These are phyloP conservation scores for Calcarius lapponicus DNA, from an alignment of 2,797 vertebrate genomes.

Conservation along the genomic window DNA sequence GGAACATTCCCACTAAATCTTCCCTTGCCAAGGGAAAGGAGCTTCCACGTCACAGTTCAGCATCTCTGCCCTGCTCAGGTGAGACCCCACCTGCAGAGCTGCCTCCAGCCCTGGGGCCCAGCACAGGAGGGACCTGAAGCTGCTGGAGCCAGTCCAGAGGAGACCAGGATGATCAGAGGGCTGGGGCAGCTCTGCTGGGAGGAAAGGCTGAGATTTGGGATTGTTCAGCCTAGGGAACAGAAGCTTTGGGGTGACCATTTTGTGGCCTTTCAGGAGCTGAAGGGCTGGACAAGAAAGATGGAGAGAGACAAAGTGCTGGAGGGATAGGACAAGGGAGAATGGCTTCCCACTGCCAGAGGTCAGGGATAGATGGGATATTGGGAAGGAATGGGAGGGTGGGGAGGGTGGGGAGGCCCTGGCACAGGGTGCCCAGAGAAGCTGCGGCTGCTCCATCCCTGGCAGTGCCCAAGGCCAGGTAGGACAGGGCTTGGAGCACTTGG, in stretches of 20 bases:
- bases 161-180: not conserved
- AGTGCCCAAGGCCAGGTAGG: not conserved
- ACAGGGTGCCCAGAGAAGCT: not conserved
- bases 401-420: not conserved
- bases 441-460: not conserved
- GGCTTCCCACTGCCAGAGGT: not conserved
- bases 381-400: not conserved
- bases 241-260: not conserved
- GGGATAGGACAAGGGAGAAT: not conserved
- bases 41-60: not conserved
- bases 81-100: not conserved
- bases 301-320: not conserved
- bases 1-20: not conserved
- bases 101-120: not conserved
- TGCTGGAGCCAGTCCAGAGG: not conserved
- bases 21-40: not conserved
- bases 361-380: not conserved
- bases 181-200: not conserved
- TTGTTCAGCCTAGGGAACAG: not conserved
- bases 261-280: not conserved
- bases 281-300: not conserved
- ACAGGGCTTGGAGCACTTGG: accelerated
- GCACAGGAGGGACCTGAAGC: not conserved
- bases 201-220: not conserved
- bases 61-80: not conserved